Evolutionary conservation across 2,888 invertebrate genomes (phyloP), one percentile per base, ranked within the genome.

Genomic region (Keiferia lycopersicella): DNA sequence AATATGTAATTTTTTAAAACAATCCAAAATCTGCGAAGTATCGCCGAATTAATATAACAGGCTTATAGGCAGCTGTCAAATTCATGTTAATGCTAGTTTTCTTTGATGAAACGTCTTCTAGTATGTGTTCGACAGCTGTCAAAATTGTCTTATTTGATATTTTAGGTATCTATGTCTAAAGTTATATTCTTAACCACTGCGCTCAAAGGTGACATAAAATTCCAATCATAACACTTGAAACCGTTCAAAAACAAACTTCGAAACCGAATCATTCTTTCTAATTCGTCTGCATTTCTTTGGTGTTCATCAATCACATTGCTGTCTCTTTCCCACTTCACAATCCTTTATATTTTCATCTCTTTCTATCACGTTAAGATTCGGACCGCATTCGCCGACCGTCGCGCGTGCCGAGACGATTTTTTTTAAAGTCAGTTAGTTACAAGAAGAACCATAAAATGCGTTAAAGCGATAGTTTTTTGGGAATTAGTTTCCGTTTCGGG

Each of bases 281-380:
- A 91, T 89, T 90, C 88, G 86, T 88, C 84, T 87, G 82, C 84
- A 87, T 89, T 87, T 88, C 87, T 87, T n/a, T 77, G 77, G 87
- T 81, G 79, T 73, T 76, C 86, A 83, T 88, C 82, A 82, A 86
- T 88, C 83, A 81, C 81, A 82, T 67, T 68, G 20, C 72, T 68
- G 65, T 82, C 83, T 71, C 75, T 26, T 64, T 89, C 73, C 18
- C 26, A 48, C 77, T 2, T 34, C 12, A 10, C n/a, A 0, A 7
- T 16, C 7, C 10, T 12, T n/a, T 26, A 62, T 80, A 70, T 63
- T 8, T 71, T 66, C 71, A 66, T 85, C 84, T 77, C 79, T 60
- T 14, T 89, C 73, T 71, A 39, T 45, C 73, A 67, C 62, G 78
- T 88, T 85, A 79, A 75, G 79, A 91, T 87, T 79, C 89, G 69